Percentiles rank a stretch among this genome's conserved stretches.
These are phyloP conservation scores for Schizotus pectinicornis DNA, from an alignment of 2,888 invertebrate species.

Conservation along the genomic window DNA sequence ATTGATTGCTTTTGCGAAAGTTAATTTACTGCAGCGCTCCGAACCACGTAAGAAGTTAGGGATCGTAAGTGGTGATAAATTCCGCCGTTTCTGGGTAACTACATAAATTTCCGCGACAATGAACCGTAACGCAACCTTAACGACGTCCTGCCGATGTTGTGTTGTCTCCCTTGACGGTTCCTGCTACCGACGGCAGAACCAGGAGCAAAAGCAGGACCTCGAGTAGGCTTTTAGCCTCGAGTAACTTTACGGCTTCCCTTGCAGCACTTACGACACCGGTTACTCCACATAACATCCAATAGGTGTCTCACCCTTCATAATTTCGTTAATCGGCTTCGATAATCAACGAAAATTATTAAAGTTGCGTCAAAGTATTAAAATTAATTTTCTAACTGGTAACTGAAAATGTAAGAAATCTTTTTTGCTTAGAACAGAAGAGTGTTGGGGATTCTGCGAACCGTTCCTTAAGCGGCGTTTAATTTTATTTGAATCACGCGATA, in stretches of 20 bases:
- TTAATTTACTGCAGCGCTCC: not conserved
- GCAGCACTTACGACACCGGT: constrained; percentile 16
- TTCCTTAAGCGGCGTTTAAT: not conserved
- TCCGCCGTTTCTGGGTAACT: constrained; percentile 27
- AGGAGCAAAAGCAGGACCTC: constrained; percentile 13
- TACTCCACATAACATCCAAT: not conserved
- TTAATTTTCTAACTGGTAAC: too few species aligned
- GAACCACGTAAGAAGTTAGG: constrained; percentile 20
- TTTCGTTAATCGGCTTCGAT: too few species aligned
- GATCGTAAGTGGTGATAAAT: constrained; percentile 28
- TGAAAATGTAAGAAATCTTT: too few species aligned
- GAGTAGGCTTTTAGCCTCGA: constrained; percentile 7
- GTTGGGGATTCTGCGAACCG: not conserved
- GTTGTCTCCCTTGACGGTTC: constrained; percentile 36
- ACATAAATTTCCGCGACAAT: constrained; percentile 41
- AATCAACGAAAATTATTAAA: too few species aligned
- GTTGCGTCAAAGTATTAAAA: too few species aligned
- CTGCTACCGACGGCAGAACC: constrained; percentile 15
- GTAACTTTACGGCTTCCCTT: constrained; percentile 6
- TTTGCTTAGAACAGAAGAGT: too few species aligned
- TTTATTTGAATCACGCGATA: not conserved
- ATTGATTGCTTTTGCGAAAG: not conserved
- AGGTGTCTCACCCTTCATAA: too few species aligned
- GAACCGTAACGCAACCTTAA: constrained; percentile 39
- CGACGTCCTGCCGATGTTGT: constrained; percentile 38